Base-by-base conservation (phyloP, 2,113 vertebrate genomes). In the Cettia cetti region DNA sequence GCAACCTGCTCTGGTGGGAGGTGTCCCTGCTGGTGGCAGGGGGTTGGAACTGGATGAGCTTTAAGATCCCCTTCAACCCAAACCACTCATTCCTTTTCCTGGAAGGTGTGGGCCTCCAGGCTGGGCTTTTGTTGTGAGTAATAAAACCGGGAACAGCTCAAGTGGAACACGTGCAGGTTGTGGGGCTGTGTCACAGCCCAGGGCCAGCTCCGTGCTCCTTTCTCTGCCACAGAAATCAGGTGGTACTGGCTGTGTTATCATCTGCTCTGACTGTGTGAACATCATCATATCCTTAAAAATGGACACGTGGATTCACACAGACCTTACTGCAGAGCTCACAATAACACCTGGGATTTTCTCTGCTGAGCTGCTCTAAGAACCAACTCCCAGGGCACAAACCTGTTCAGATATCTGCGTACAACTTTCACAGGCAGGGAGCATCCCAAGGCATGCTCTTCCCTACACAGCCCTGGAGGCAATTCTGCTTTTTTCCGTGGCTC, bases 301-400 rank as follows among this genome's bases (percentile, higher is more conserved):
- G 2, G 19, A 12, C 50, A 10, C 4, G 2, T 14, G 40, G 28
- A 17, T 42, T 33, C 71, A 57, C 19, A 47, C 1, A 2, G 6
- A n/a, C 28, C 28, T 76, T 10, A 7, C 11, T 27, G 13, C 28
- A 30, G 49, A 61, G 33, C 33, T 27, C 57, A 9, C 0, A 85
- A 24, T 9, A 50, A 35, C 50, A 37, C 7, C 18, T 4, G 15
- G 10, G 23, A 9, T 21, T 19, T 39, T 56, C 9, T 40, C 40
- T 56, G 33, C 12, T 0, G 4, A 76, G 61, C 81, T 90, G 49
- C 35, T 71, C 27, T 4, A 3, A 12, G 3, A 13, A 47, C 7
- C 59, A 54, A 0, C 61, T 84, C 40, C 71, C n/a, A 15, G 40
- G 50, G 54, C 31, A 90, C 68, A 66, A 77, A 35, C 33, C 12